Base-by-base conservation (phyloP, 1,140 invertebrate genomes). In the Apis laboriosa region DNA sequence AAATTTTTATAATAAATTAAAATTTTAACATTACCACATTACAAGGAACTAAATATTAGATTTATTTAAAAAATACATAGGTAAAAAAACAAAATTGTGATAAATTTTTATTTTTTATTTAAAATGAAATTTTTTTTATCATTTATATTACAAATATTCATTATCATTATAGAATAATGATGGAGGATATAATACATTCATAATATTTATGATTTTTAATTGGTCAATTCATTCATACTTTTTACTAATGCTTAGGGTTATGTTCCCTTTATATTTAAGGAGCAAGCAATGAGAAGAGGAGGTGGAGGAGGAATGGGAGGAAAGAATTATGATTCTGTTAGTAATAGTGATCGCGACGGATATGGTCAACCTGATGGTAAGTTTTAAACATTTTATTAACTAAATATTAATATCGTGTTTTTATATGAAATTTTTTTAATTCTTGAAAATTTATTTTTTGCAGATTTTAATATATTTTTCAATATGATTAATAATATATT, bases 361-460 rank as follows among this genome's bases (percentile, higher is more conserved):
- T 94, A 93, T 86, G 91, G 91, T 76, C 87, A 90, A 88, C 89
- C 92, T 21, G 93, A 94, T 70, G 93, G 93, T 94, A 89, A 92
- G 84, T 84, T 77, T 75, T 24, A 19, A 73, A 9, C 28, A 49
- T 76, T 66, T 28, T 0, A 24, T 43, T 24, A 34, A 34, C 66
- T 9, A 51, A 67, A 13, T 56, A 19, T 55, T 68, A 8, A 55
- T 51, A 49, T 24, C 51, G 24, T 55, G 34, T 43, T 43, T 43
- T 43, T 43, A 43, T 43, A 43, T 43, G 5, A 43, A 55, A 55
- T 53, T 15, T 12, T 60, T 2, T 49, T 13, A 24, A 12, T 55
- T 11, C 75, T 70, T 55, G 17, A 68, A 56, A 0, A 21, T 21
- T 53, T 15, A 28, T 28, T 63, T 63, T n/a, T n/a, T 55, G 15